Conservation (phyloP, 2,113 vertebrate genomes). For the Upupa epops region DNA sequence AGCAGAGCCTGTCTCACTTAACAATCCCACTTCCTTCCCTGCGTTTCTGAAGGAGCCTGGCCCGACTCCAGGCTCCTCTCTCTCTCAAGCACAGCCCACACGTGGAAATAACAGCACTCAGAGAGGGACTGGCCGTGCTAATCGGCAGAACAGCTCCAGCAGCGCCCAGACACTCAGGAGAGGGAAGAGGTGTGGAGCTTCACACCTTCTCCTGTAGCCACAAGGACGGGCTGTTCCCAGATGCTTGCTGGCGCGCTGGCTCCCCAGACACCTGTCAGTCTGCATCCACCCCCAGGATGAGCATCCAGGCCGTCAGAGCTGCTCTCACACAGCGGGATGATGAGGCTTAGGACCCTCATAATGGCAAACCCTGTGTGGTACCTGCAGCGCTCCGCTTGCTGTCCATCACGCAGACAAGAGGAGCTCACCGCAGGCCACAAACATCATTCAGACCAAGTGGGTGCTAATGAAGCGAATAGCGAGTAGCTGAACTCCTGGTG, state of each 20-base stretch:
- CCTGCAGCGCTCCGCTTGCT: not conserved
- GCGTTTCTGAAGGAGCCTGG: slow-evolving; percentile 36
- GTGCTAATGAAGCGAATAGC: not conserved
- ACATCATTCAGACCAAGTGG: not conserved
- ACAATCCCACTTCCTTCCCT: slow-evolving; percentile 57
- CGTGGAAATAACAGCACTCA: slow-evolving; percentile 8
- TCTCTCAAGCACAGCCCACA: not conserved
- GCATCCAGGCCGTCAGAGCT: not conserved
- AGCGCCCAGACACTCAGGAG: not conserved
- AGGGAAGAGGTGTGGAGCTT: not conserved
- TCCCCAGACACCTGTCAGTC: not conserved
- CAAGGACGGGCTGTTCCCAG: not conserved
- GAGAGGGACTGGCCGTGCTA: not conserved
- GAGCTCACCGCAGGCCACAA: not conserved
- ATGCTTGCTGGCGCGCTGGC: not conserved
- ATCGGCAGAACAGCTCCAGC: slow-evolving; percentile 4
- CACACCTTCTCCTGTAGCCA: not conserved
- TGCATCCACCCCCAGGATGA: accelerated
- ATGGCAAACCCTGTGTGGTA: not conserved
- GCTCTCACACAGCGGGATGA: not conserved
- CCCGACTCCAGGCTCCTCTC: not conserved
- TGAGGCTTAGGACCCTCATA: not conserved
- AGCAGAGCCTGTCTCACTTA: not conserved
- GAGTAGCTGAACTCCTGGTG: not conserved
- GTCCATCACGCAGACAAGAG: not conserved